Evolutionary conservation across 2,888 invertebrate species (phyloP).

Genomic region (Dicyrtoma fusca): DNA sequence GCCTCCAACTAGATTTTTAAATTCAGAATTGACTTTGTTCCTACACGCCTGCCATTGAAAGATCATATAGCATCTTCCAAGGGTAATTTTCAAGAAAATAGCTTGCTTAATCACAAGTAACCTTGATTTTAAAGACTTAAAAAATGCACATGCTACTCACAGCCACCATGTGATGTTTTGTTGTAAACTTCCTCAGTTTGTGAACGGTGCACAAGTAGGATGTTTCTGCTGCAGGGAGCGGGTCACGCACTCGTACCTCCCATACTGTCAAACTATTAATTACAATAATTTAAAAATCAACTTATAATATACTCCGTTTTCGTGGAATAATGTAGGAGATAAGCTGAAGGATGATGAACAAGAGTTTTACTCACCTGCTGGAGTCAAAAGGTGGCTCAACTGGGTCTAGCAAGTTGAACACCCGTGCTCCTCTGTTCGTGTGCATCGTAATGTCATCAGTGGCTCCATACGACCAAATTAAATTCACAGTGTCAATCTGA

Average conservation of each 20-base stretch:
- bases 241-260: slow-evolving; percentile 18
- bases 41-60: no score
- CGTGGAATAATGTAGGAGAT: no score
- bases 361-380: slow-evolving; percentile 25
- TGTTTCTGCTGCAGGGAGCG: slow-evolving; percentile 12
- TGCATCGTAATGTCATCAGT: slow-evolving; percentile 27
- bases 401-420: slow-evolving; percentile 31
- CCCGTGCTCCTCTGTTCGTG: slow-evolving; percentile 10
- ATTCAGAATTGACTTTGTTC: no score
- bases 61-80: no score
- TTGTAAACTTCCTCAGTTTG: slow-evolving; percentile 13
- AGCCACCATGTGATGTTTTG: slow-evolving; percentile 33
- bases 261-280: no score
- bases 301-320: no score
- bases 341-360: no score
- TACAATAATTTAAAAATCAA: no score
- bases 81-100: no score
- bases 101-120: no score
- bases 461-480: slow-evolving; percentile 36
- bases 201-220: slow-evolving; percentile 40
- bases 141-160: no score
- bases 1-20: slow-evolving; percentile 29
- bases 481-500: slow-evolving; percentile 36
- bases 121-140: no score
- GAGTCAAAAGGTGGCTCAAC: slow-evolving; percentile 17